A percentile compares a stretch with the other conserved stretches of the same genome.
These are phyloP conservation scores for Drosophila sordidula DNA, from an alignment of 2,888 invertebrate genomes.

Conservation along the genomic window DNA sequence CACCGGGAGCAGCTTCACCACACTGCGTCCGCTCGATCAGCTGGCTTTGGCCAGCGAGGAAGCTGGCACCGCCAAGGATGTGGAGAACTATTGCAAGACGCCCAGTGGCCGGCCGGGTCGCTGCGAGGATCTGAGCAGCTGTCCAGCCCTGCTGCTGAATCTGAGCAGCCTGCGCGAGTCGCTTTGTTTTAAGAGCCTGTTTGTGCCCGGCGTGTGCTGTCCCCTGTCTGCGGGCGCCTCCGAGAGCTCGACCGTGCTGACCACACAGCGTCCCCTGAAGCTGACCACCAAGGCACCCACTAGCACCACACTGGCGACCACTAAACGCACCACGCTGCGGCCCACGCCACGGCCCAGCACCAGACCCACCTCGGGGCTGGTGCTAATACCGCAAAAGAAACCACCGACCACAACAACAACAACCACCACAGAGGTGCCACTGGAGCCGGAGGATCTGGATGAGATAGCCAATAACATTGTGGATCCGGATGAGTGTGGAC, in stretches of 20 bases:
- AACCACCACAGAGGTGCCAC: constrained; percentile 85
- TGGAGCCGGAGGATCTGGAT: constrained; percentile 76
- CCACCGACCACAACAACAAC: constrained; percentile 86
- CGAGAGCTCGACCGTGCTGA: constrained; percentile 79
- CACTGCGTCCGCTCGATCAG: constrained; percentile 66
- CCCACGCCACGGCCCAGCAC: constrained; percentile 69
- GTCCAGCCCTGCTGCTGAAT: constrained; percentile 93
- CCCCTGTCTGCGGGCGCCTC: constrained; percentile 86
- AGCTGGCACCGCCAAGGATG: constrained; percentile 85
- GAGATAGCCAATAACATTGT: constrained; percentile 77
- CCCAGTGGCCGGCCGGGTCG: constrained; percentile 92
- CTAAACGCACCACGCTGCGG: constrained; percentile 78
- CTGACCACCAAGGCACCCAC: constrained; percentile 80
- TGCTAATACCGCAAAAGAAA: constrained; percentile 84
- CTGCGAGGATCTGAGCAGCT: constrained; percentile 95
- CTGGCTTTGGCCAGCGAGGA: constrained; percentile 85
- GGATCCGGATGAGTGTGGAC: constrained; percentile 89
- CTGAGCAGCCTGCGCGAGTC: constrained; percentile 93
- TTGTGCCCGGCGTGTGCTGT: constrained; percentile 97
- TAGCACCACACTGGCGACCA: constrained; percentile 77
- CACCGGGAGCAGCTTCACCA: constrained; percentile 15
- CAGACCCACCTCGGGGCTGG: constrained; percentile 74
- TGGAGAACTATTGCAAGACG: constrained; percentile 90
- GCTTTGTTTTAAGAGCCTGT: constrained; percentile 95
- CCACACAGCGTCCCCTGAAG: constrained; percentile 81